Conservation (phyloP, 2,113 vertebrate genomes). For the Lota lota region DNA sequence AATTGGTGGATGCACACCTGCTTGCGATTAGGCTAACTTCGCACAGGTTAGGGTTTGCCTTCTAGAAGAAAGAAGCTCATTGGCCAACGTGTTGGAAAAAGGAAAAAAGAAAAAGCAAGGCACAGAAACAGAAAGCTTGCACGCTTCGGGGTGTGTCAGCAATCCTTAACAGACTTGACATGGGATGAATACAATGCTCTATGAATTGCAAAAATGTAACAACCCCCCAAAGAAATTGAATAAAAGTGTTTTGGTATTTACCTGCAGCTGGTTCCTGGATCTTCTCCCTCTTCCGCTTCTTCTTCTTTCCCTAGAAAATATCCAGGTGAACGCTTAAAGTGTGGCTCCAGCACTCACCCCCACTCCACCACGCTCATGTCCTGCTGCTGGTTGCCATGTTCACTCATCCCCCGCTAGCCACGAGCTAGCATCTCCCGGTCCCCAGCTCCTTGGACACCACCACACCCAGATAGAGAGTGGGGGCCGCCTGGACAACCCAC, state of each 20-base stretch:
- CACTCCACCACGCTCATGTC: conserved; percentile 73
- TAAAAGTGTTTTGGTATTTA: conserved; percentile 54
- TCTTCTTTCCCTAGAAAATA: conserved; percentile 96
- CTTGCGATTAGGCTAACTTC: neutral
- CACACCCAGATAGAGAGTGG: conserved; percentile 45
- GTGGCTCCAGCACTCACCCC: conserved; percentile 77
- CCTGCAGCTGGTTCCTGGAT: conserved; percentile 94
- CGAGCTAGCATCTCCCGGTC: conserved; percentile 54
- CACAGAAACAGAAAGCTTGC: conserved; percentile 5
- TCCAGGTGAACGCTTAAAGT: conserved; percentile 74
- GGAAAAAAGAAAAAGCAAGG: neutral
- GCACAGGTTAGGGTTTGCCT: too few species aligned
- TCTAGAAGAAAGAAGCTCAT: neutral
- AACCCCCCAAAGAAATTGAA: too few species aligned
- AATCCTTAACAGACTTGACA: neutral
- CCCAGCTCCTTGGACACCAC: conserved; percentile 46
- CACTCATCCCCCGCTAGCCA: conserved; percentile 72
- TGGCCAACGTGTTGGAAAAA: neutral
- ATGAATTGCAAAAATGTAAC: neutral
- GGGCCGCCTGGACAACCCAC: too few species aligned
- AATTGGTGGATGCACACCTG: neutral
- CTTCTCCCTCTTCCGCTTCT: conserved; percentile 99
- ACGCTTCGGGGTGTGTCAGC: neutral
- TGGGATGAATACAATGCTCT: neutral
- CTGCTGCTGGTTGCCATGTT: conserved; percentile 71